Evolutionary conservation across 1,140 invertebrate species (phyloP), one percentile per base, ranked within the genome.

Genomic region (Drosophila saltans): DNA sequence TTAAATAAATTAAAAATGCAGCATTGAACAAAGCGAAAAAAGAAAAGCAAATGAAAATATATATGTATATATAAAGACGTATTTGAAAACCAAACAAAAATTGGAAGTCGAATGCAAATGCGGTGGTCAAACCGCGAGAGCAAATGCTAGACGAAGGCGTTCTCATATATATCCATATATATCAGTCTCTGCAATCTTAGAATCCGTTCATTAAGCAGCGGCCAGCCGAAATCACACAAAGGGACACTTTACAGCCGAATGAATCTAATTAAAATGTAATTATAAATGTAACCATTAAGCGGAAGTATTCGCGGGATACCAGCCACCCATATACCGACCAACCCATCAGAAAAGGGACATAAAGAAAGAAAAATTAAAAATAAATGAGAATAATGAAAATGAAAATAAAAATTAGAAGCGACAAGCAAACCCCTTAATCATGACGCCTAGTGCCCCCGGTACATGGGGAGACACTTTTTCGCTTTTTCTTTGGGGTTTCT

Each of bases 251-350:
- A 91, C 85, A 91, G 90, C 80, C 90, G 90, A 91, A 91, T 91
- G 90, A 91, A 91, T 91, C 90, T 91, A 91, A 91, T 91, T 91
- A 91, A 91, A 91, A 91, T 91, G 90, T 91, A 91, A 91, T 91
- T 91, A 91, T 91, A 91, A 91, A 91, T 91, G 82, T 91, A 91
- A 88, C 90, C 90, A 81, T 91, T 91, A 86, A 91, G 86, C 82
- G 90, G 90, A 91, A 91, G 90, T 91, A 90, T 90, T 86, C 85
- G 83, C 81, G 90, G 90, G 90, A 84, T 85, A 91, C 90, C 81
- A 81, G 80, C 80, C 77, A 74, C 72, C 70, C 69, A 71, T 1
- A 36, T 36, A 41, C 39, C 58, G 57, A 43, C 66, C 66, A 61
- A 39, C 45, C 66, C 66, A 61, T 39, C 39, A 45, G 36, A 24